A percentile compares a stretch with the other conserved stretches of the same genome.
Evolutionary conservation across 1,140 invertebrate species (phyloP).

Genomic region (Glomeris maerens): DNA sequence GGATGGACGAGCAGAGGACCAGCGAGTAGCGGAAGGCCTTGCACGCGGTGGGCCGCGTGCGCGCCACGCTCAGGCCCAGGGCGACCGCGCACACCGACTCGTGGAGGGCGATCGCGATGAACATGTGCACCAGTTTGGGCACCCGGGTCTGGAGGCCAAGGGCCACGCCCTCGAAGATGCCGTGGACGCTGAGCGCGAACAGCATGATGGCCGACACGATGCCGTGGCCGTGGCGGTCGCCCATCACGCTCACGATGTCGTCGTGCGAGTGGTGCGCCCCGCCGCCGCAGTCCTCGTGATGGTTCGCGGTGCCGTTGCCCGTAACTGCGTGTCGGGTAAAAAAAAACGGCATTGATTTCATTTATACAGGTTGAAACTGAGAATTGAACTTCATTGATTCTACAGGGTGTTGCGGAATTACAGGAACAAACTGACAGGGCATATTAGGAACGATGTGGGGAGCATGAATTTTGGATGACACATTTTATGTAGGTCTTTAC

Average conservation of each 20-base stretch:
- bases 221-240: conserved; percentile 9
- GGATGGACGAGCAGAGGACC: conserved; percentile 27
- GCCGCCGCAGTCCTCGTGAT: too few relatives aligned
- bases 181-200: conserved; percentile 31
- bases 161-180: conserved; percentile 34
- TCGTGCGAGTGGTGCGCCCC: background rate
- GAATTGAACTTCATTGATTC: too few relatives aligned
- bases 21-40: conserved; percentile 24
- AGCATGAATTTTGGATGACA: too few relatives aligned
- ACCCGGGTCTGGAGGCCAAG: conserved; percentile 28
- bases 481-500: too few relatives aligned
- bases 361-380: too few relatives aligned
- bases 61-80: conserved; percentile 29
- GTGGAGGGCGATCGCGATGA: conserved; percentile 31
- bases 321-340: too few relatives aligned
- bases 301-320: too few relatives aligned
- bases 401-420: too few relatives aligned
- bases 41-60: conserved; percentile 20
- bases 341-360: too few relatives aligned
- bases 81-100: conserved; percentile 32
- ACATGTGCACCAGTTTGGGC: conserved; percentile 26
- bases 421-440: too few relatives aligned
- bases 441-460: too few relatives aligned
- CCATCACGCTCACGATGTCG: conserved; percentile 14
- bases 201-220: conserved; percentile 28